These are phyloP conservation scores for Dicerorhinus sumatrensis DNA, from an alignment of 2,113 vertebrate genomes.

Conservation along the genomic window DNA sequence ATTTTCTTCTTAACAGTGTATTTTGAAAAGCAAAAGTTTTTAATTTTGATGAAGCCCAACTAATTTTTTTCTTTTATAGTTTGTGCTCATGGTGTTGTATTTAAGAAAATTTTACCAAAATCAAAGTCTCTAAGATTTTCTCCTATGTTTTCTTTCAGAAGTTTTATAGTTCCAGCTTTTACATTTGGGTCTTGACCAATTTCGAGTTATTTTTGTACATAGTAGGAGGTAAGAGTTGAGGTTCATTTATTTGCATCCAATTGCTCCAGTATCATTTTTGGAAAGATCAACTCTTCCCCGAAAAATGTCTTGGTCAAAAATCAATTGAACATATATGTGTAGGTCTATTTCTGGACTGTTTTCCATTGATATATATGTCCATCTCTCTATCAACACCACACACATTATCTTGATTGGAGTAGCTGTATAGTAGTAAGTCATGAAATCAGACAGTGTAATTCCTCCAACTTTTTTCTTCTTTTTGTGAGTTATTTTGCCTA, in stretches of 20 bases:
- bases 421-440: background rate
- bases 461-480: background rate
- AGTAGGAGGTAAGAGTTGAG: background rate
- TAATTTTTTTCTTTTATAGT: background rate
- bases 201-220: background rate
- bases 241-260: background rate
- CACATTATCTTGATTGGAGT: background rate
- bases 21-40: background rate
- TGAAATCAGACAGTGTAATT: background rate
- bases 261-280: background rate
- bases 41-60: background rate
- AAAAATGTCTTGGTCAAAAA: background rate
- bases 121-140: background rate
- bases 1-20: background rate
- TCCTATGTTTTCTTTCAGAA: background rate
- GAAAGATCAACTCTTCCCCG: background rate
- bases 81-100: background rate
- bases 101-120: conserved; percentile 18
- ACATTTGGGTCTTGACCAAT: background rate
- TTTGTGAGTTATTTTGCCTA: background rate
- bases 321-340: background rate
- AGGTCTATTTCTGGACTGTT: background rate
- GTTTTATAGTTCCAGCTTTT: background rate
- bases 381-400: background rate
- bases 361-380: background rate